These are phyloP conservation scores for Cassiopea andromeda DNA, from an alignment of 30 jellyfish, hydroid and myxozoan species.

Conservation along the genomic window DNA sequence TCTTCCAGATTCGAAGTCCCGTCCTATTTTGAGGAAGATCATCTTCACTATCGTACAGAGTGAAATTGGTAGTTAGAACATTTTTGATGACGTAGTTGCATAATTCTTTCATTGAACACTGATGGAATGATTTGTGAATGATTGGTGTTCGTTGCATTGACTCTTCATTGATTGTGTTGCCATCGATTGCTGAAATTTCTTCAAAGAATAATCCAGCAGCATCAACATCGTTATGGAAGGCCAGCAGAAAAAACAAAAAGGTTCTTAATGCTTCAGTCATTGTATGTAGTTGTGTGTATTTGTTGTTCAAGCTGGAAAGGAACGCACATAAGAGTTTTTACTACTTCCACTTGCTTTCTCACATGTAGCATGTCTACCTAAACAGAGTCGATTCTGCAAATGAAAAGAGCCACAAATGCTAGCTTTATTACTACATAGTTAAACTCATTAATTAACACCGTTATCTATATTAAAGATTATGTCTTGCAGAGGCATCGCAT, in stretches of 20 bases:
- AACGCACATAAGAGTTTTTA: no score
- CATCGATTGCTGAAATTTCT: background rate
- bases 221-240: background rate
- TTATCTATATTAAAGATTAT: no score
- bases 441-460: no score
- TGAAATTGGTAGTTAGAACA: background rate
- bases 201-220: background rate
- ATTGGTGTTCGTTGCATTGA: background rate
- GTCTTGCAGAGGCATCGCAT: no score
- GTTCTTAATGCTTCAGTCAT: background rate
- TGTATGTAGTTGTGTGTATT: background rate
- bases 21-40: slow-evolving; percentile 1
- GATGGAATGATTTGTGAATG: background rate
- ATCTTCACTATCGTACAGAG: background rate
- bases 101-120: background rate
- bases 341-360: no score
- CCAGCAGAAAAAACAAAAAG: background rate
- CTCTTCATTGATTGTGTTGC: background rate
- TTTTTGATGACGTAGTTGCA: background rate
- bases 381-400: no score
- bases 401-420: no score
- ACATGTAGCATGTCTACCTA: no score
- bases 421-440: no score
- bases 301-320: no score
- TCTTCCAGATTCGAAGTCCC: slow-evolving; percentile 5